Conservation (phyloP, 1,140 invertebrate genomes). For the Notospermus geniculatus region DNA sequence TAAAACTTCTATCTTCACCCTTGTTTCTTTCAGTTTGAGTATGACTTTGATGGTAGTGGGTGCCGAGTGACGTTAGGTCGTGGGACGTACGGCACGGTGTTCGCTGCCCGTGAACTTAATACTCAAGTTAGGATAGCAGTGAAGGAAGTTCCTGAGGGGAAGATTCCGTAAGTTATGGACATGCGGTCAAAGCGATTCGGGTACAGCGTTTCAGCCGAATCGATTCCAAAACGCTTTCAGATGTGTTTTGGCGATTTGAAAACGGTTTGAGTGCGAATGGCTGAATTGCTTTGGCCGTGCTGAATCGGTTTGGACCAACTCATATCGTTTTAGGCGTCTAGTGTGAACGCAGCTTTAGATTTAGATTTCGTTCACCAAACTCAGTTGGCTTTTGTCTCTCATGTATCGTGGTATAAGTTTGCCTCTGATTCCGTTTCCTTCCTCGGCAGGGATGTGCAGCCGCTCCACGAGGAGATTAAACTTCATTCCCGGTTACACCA, state of each 20-base stretch:
- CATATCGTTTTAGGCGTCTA: no score
- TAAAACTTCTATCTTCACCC: neutral
- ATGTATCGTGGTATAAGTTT: no score
- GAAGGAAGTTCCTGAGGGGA: slow-evolving; percentile 96
- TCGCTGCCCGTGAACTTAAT: slow-evolving; percentile 88
- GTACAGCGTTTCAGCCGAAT: no score
- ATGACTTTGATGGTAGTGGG: slow-evolving; percentile 89
- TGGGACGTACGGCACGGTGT: slow-evolving; percentile 95
- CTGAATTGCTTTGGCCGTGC: no score
- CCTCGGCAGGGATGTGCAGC: slow-evolving; percentile 80
- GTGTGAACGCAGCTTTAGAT: no score
- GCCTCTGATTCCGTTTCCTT: neutral
- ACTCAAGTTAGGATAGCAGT: slow-evolving; percentile 96
- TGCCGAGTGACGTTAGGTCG: slow-evolving; percentile 86
- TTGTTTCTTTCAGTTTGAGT: slow-evolving; percentile 77
- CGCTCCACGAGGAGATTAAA: slow-evolving; percentile 97
- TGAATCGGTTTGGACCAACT: no score
- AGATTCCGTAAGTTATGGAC: slow-evolving; percentile 69
- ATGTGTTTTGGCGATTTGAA: no score
- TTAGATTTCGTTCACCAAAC: no score
- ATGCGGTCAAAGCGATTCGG: slow-evolving; percentile 11
- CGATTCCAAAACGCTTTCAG: no score
- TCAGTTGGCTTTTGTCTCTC: neutral
- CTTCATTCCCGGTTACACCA: slow-evolving; percentile 94
- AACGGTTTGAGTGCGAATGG: no score